phyloP scores from a whole-genome alignment of 1,140 invertebrate genomes.

The Laupala kohalensis region DNA sequence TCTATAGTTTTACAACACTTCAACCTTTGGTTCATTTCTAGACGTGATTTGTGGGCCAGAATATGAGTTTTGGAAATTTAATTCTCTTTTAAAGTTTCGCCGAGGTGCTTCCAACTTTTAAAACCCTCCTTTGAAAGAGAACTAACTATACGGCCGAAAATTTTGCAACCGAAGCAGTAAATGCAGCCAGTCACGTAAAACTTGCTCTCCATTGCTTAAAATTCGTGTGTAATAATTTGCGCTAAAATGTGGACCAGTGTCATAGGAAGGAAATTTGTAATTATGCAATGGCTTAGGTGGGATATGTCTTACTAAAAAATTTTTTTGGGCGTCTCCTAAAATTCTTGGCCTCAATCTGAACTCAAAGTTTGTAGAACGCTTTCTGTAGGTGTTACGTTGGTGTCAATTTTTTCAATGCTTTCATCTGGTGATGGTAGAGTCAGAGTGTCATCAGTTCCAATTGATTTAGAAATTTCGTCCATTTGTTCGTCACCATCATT shows the following conservation, averaged over 20 bases:
- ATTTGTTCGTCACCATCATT: too few species aligned
- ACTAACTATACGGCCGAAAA: slow-evolving; percentile 14
- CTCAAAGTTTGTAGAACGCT: too few species aligned
- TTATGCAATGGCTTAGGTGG: background rate
- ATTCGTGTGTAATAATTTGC: slow-evolving; percentile 15
- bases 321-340: too few species aligned
- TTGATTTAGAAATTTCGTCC: too few species aligned
- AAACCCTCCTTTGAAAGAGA: slow-evolving; percentile 14
- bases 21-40: slow-evolving; percentile 9
- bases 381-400: too few species aligned
- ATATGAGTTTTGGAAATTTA: slow-evolving; percentile 13
- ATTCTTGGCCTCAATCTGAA: too few species aligned
- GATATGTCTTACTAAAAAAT: too few species aligned
- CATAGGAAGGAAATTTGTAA: slow-evolving; percentile 12
- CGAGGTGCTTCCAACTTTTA: slow-evolving; percentile 8
- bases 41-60: slow-evolving; percentile 11
- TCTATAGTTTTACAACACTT: slow-evolving; percentile 12
- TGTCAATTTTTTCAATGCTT: too few species aligned
- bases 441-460: too few species aligned
- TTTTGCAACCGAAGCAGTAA: slow-evolving; percentile 20
- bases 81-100: slow-evolving; percentile 13
- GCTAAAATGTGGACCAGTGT: slow-evolving; percentile 14
- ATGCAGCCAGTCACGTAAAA: slow-evolving; percentile 15
- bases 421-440: too few species aligned
- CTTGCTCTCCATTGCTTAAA: slow-evolving; percentile 18